Base-by-base conservation (phyloP, 2,888 invertebrate species). In the Zygothrica quintamaculata region DNA sequence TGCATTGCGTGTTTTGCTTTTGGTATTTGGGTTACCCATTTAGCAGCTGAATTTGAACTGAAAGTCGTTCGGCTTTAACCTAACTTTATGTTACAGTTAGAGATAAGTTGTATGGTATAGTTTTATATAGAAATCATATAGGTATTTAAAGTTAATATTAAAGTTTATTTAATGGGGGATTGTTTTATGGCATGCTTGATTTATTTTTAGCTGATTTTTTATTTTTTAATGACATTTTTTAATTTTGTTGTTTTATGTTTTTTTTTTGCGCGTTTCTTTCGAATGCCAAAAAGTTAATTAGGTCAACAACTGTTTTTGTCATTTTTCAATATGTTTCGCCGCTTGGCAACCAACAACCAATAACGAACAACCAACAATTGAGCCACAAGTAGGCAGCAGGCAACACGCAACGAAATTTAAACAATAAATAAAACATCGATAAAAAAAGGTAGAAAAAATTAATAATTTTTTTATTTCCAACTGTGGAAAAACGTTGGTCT, bases 281-380 rank as follows among this genome's bases (percentile, higher is more conserved):
- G 65, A 70, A 52, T 66, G 67, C 64, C 66, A 81, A 80, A 57
- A 78, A 73, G 84, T 77, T 84, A 82, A 88, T 88, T 82, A 65
- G 88, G 82, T 88, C 82, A 82, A 65, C 87, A 84, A 84, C 85
- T 88, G 82, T 68, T 88, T 82, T 87, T 77, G 85, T 81, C 87
- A 88, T 65, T 87, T 87, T 71, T 29, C 29, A 56, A 39, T 39
- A 37, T 57, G 60, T 40, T 46, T 25, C 37, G 18, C 18, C 51
- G 80, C 87, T 51, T 78, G 87, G 58, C 85, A 87, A 77, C 74
- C 51, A 37, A 42, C 36, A 18, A 73, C 13, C 40, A 42, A 36
- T n/a, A n/a, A n/a, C n/a, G n/a, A n/a, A n/a, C n/a, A n/a, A n/a
- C n/a, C n/a, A n/a, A n/a, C n/a, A n/a, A n/a, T n/a, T n/a, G n/a